Base-by-base conservation (phyloP, 2,797 vertebrate genomes). In the Pseudomugil gertrudae region DNA sequence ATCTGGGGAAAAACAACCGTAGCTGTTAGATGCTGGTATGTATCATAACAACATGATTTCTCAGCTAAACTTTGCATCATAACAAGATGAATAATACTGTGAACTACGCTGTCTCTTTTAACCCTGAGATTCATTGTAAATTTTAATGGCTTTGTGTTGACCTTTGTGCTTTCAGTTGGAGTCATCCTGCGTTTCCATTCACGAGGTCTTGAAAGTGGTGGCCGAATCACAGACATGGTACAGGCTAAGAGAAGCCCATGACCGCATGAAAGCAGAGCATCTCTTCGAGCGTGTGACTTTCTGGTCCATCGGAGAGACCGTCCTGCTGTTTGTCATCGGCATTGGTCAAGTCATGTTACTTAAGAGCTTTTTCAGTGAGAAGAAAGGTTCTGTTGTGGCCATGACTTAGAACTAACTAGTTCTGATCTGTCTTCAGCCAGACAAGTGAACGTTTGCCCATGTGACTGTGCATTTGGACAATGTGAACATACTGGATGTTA, bases 291-390 rank as follows among this genome's bases (percentile, higher is more conserved):
- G 94, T 0, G 94, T 98, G 33, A 93, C 89, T 0, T 95, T 88
- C 85, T 98, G 96, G 96, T 97, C 96, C 0, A 21, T 95, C 0
- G 95, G 95, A n/a, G 94, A 98, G 89, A 93, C 95, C 0, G 0
- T 95, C 9, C 87, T 96, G 75, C 89, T 98, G 66, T 94, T 95
- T 2, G 85, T 93, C 69, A 95, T 97, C 74, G 94, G 95, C 74
- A 17, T 96, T 2, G 93, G 96, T 74, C 96, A 97, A 76, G 94
- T 97, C 72, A n/a, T 97, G 78, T 71, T 98, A 91, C 95, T 98
- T 6, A 95, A 80, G 69, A 96, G 95, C 86, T 98, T 97, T 90
- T 97, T 98, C 86, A 90, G 71, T 0, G 96, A 96, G 9, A 96
- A 93, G 72, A 95, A 92, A 79, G 15, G 84, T 32, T 69, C 86